These are phyloP conservation scores for Corynorhinus townsendii DNA, from an alignment of 2,113 vertebrate genomes.

Conservation along the genomic window DNA sequence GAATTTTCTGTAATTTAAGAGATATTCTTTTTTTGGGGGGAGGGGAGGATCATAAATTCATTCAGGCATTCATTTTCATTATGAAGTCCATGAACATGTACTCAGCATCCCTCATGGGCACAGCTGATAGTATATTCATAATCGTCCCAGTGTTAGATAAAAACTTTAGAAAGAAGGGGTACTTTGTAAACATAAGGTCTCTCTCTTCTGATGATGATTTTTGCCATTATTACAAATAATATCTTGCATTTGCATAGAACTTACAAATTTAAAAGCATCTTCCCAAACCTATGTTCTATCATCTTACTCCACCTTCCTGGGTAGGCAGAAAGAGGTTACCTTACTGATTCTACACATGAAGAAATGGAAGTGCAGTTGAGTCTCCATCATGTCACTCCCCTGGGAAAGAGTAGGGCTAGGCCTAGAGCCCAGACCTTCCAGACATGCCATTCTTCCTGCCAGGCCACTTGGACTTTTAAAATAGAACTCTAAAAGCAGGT, in stretches of 20 bases:
- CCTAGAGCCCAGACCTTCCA: background rate
- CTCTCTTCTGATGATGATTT: background rate
- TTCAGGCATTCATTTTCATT: background rate
- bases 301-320: background rate
- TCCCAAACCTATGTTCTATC: background rate
- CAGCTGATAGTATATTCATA: background rate
- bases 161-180: background rate
- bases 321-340: background rate
- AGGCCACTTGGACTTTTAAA: background rate
- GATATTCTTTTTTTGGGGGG: background rate
- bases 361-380: background rate
- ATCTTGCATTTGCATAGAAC: background rate
- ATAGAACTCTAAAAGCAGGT: background rate
- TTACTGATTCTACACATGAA: background rate
- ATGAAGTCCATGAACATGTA: background rate
- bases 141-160: background rate
- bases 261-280: background rate
- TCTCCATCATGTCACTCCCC: background rate
- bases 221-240: background rate
- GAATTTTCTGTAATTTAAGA: background rate
- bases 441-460: background rate
- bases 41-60: background rate
- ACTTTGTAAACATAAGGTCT: background rate
- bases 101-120: background rate
- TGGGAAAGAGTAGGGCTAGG: background rate